Conservation (phyloP, 2,888 invertebrate species). For the Sminthurides aquaticus region DNA sequence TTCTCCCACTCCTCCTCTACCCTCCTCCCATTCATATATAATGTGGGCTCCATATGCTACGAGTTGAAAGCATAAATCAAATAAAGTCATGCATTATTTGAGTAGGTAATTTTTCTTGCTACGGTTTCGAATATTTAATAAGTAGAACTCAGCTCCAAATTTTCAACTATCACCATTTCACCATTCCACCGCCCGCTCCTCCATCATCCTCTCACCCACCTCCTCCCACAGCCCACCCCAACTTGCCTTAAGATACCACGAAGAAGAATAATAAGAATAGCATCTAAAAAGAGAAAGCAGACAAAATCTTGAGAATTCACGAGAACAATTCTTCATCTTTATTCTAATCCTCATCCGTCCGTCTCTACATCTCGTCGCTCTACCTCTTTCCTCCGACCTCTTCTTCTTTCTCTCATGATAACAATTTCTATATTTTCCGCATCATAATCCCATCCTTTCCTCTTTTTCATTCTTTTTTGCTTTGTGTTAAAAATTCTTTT, state of each 20-base stretch:
- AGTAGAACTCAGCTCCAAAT: background rate
- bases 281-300: background rate
- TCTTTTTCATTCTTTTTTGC: background rate
- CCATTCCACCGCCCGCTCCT: no score
- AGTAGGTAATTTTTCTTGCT: conserved; percentile 13
- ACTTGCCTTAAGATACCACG: no score
- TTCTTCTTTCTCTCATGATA: background rate
- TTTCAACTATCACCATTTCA: background rate
- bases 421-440: background rate
- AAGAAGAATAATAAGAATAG: no score
- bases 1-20: background rate
- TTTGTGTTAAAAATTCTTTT: background rate
- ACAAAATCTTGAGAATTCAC: background rate
- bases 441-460: background rate
- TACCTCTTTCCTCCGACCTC: background rate
- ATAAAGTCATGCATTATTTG: conserved; percentile 14
- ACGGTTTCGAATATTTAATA: background rate
- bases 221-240: no score
- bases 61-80: conserved; percentile 12
- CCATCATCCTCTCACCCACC: no score
- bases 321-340: background rate
- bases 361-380: no score
- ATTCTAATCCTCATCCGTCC: background rate
- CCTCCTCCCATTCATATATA: background rate
- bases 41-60: conserved; percentile 5